Conservation (phyloP, 2,113 vertebrate genomes). For the Cervus canadensis region DNA sequence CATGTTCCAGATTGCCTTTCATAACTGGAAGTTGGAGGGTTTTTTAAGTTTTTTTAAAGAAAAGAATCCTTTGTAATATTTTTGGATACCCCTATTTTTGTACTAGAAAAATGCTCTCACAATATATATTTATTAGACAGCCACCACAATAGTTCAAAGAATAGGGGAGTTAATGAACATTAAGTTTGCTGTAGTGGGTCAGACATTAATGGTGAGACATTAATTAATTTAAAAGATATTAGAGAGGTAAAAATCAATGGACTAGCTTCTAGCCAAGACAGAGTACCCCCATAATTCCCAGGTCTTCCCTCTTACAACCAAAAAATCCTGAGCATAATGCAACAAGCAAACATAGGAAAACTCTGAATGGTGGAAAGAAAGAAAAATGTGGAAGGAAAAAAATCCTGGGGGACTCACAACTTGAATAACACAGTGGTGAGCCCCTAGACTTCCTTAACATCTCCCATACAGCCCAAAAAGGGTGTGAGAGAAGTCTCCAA, state of each 20-base stretch:
- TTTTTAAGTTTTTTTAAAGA: neutral
- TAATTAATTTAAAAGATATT: neutral
- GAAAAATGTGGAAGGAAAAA: neutral
- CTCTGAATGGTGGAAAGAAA: neutral
- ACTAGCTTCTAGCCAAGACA: neutral
- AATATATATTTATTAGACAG: neutral
- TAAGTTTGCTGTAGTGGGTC: neutral
- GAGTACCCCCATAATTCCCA: neutral
- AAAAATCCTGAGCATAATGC: neutral
- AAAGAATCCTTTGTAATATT: neutral
- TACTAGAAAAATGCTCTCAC: neutral
- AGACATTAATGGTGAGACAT: neutral
- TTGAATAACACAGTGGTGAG: neutral
- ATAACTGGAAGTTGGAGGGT: neutral
- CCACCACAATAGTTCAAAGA: neutral
- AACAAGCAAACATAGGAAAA: neutral
- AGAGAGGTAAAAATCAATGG: neutral
- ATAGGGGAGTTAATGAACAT: neutral
- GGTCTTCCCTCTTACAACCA: neutral
- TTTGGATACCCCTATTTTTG: neutral
- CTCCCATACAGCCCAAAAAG: neutral
- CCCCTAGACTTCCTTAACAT: neutral
- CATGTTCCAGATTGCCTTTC: neutral
- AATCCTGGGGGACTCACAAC: neutral
- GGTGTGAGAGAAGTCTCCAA: neutral